phyloP scores from a whole-genome alignment of 2,888 invertebrate genomes.

The Danaus chrysippus region DNA sequence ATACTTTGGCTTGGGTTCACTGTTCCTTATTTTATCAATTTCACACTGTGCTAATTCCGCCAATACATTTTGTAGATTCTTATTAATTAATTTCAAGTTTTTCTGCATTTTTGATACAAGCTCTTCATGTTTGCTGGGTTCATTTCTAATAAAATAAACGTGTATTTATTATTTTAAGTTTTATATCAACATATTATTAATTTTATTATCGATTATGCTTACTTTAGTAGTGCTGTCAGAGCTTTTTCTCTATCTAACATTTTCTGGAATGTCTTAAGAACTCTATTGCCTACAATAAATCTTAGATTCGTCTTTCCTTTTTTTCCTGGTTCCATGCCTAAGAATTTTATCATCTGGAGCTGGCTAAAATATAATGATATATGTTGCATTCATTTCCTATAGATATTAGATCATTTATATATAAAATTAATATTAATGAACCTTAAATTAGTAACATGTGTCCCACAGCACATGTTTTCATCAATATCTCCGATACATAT shows the following conservation, averaged over 20 bases:
- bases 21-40: conserved; percentile 78
- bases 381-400: not conserved
- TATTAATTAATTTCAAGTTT: conserved; percentile 81
- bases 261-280: conserved; percentile 79
- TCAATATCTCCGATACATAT: conserved; percentile 88
- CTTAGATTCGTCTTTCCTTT: conserved; percentile 82
- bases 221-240: conserved; percentile 86
- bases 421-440: conserved; percentile 27
- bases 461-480: conserved; percentile 92
- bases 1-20: conserved; percentile 74
- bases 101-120: conserved; percentile 86
- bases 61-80: conserved; percentile 81
- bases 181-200: not conserved
- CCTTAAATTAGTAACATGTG: conserved; percentile 88
- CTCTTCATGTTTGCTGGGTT: conserved; percentile 83
- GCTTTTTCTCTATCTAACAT: conserved; percentile 83
- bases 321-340: conserved; percentile 86
- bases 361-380: conserved; percentile 65
- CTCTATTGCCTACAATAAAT: conserved; percentile 87
- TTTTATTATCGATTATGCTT: conserved; percentile 43
- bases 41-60: conserved; percentile 85
- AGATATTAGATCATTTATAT: not conserved
- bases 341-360: conserved; percentile 82
- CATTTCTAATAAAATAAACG: conserved; percentile 77
- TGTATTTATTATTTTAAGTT: not conserved